Base-by-base conservation (phyloP, 2,888 invertebrate genomes). In the Galeruca laticollis region DNA sequence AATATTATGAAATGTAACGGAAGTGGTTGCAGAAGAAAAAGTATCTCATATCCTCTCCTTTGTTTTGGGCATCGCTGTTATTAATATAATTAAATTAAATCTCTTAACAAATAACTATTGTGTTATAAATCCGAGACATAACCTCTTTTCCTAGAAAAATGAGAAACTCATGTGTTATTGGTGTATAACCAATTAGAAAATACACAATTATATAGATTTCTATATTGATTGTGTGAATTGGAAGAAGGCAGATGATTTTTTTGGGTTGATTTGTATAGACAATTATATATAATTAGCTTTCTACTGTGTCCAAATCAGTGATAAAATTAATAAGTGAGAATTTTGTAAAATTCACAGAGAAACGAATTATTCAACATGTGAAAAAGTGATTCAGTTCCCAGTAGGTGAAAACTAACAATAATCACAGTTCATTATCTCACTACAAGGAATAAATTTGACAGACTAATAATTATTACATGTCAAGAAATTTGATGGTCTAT, bases 211-310 rank as follows among this genome's bases (percentile, higher is more conserved):
- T 47, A 9, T 47, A 18, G 18, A 47, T 47, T 47, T 47, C 47
- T 18, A 47, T 47, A 47, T 47, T 47, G 47, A 47, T 47, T 47
- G 47, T 47, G 47, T 47, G 47, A 47, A 47, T 47, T 47, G 18
- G 15, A 18, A 26, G 26, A 26, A 18, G 47, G 47, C 15, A 15
- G 18, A 47, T 47, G 18, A 47, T 47, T 47, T 47, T 47, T 47
- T 47, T 47, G 8, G 43, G 15, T 47, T 47, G 1, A 47, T 47
- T 47, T 47, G 47, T 47, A 47, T 47, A 47, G 47, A 9, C 18
- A 9, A 47, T 47, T 47, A 47, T 40, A 40, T n/a, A 26, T 40
- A 13, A 40, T 47, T 18, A 18, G 18, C 47, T 47, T 47, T 47
- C 47, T 47, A 47, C 18, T 47, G 15, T 47, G 47, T 47, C 47